A percentile compares a stretch with the other conserved stretches of the same genome.
These are phyloP conservation scores for Pandemis cinnamomeana DNA, from an alignment of 2,888 invertebrate genomes.

Conservation along the genomic window DNA sequence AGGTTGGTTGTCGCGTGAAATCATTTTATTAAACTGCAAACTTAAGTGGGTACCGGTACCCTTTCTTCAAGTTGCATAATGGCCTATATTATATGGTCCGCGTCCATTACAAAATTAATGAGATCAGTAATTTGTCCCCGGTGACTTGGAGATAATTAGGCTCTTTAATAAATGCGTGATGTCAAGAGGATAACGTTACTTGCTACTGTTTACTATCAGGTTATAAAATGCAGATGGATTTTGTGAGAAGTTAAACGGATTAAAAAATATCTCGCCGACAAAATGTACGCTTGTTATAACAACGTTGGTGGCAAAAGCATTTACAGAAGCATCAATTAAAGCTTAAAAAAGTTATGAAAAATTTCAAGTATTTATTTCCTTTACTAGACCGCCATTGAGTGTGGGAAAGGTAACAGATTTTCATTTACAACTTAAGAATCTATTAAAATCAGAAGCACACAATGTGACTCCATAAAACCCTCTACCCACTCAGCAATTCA, in stretches of 20 bases:
- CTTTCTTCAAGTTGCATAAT: slow-evolving; percentile 52
- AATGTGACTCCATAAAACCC: slow-evolving; percentile 16
- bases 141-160: slow-evolving; percentile 45
- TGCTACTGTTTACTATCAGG: slow-evolving; percentile 34
- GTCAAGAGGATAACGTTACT: slow-evolving; percentile 35
- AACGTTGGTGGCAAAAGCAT: background rate
- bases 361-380: background rate
- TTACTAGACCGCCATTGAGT: background rate
- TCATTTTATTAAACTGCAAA: background rate
- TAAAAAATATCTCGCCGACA: background rate
- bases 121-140: slow-evolving; percentile 46
- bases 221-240: slow-evolving; percentile 21
- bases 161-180: slow-evolving; percentile 43
- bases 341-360: background rate
- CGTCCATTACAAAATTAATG: slow-evolving; percentile 44
- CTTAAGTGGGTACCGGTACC: slow-evolving; percentile 44
- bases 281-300: background rate
- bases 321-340: background rate
- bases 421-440: slow-evolving; percentile 6
- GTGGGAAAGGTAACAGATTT: background rate
- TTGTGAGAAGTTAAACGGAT: slow-evolving; percentile 1
- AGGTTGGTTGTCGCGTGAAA: slow-evolving; percentile 35
- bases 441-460: slow-evolving; percentile 19
- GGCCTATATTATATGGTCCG: slow-evolving; percentile 44
- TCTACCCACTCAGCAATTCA: slow-evolving; percentile 27